These are phyloP conservation scores for Myotis planiceps DNA, from an alignment of 2,797 vertebrate species.

Conservation along the genomic window DNA sequence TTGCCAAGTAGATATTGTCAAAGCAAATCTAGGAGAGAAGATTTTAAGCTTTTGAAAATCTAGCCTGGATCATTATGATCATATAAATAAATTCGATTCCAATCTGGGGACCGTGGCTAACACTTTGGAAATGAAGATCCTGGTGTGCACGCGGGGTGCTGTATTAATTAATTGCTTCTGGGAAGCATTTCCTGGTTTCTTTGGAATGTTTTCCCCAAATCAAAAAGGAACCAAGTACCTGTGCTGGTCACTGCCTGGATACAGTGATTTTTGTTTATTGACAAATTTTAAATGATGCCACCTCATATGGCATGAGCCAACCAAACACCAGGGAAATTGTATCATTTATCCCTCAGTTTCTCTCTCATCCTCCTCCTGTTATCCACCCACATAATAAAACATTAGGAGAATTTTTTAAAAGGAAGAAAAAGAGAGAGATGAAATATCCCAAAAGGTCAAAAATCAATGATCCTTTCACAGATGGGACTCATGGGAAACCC, in stretches of 20 bases:
- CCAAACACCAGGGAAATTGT: constrained; percentile 54
- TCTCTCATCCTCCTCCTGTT: constrained; percentile 67
- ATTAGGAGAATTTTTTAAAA: constrained; percentile 50
- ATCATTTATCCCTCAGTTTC: constrained; percentile 74
- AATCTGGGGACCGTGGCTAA: not conserved
- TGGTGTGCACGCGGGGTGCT: not conserved
- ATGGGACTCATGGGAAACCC: constrained; percentile 83
- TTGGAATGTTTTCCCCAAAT: constrained; percentile 36
- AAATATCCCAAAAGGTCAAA: constrained; percentile 86
- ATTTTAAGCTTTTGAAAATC: constrained; percentile 40
- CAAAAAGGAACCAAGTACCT: constrained; percentile 64
- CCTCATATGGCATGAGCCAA: not conserved
- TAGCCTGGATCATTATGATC: not conserved
- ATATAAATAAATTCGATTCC: constrained; percentile 45
- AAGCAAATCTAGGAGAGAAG: constrained; percentile 32
- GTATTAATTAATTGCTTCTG: constrained; percentile 24
- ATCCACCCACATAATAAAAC: constrained; percentile 84
- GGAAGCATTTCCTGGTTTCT: constrained; percentile 55
- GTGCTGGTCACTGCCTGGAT: constrained; percentile 3
- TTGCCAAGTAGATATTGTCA: not conserved
- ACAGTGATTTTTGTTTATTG: not conserved
- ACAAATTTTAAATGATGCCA: not conserved
- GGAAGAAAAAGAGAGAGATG: constrained; percentile 79
- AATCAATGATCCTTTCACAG: constrained; percentile 87
- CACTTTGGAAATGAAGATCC: constrained; percentile 2